phyloP scores from a whole-genome alignment of 2,888 invertebrate species.

The Tetranychus piercei region DNA sequence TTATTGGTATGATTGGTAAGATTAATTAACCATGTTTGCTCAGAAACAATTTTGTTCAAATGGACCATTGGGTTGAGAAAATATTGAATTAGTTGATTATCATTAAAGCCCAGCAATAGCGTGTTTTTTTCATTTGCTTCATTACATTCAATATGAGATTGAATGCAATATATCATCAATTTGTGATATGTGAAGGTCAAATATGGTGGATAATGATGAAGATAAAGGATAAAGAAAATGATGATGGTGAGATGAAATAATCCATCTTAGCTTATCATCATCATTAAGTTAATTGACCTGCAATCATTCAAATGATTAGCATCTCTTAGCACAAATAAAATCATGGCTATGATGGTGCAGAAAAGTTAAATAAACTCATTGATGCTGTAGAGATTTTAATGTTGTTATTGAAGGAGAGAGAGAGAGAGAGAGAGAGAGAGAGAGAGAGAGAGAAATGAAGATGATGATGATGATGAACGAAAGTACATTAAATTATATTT shows the following conservation, averaged over 20 bases:
- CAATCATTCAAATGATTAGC: background rate
- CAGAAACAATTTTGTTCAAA: too few species aligned
- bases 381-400: background rate
- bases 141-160: background rate
- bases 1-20: too few species aligned
- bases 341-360: background rate
- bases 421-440: too few species aligned
- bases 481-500: background rate
- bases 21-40: too few species aligned
- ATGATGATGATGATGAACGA: background rate
- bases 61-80: too few species aligned
- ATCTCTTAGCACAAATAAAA: background rate
- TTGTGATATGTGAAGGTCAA: background rate
- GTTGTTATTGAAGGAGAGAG: background rate
- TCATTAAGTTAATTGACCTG: conserved; percentile 1
- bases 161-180: background rate
- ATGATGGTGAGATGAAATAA: background rate
- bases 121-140: too few species aligned
- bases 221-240: background rate
- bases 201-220: background rate
- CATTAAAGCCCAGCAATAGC: too few species aligned
- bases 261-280: background rate
- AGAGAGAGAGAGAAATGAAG: background rate
- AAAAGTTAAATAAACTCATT: background rate
- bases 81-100: too few species aligned